Percentiles rank a stretch among this genome's conserved stretches.
phyloP scores from a whole-genome alignment of 2,888 invertebrate genomes.

The Seira sanloemensis region DNA sequence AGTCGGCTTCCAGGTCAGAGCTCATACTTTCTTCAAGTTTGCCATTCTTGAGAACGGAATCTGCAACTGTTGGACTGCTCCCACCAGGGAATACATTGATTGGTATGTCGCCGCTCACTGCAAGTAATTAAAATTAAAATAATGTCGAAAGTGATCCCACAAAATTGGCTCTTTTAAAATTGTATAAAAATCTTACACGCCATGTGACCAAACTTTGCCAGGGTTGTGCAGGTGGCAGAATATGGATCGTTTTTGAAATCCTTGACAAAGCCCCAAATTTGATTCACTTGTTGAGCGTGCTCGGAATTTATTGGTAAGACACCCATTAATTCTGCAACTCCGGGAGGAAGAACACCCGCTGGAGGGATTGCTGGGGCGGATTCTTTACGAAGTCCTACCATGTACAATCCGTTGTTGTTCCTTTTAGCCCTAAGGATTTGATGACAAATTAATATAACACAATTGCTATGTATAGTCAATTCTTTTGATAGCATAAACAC shows the following conservation, averaged over 20 bases:
- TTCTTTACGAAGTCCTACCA: conserved; percentile 79
- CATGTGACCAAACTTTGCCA: conserved; percentile 70
- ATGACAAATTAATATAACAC: conserved; percentile 77
- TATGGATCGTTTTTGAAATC: conserved; percentile 72
- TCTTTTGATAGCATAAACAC: too few relatives aligned
- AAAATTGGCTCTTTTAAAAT: too few relatives aligned
- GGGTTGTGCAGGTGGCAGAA: conserved; percentile 64
- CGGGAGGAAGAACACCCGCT: conserved; percentile 46
- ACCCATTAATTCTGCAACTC: conserved; percentile 62
- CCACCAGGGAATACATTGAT: conserved; percentile 73
- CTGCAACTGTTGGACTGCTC: conserved; percentile 35
- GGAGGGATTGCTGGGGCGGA: conserved; percentile 18
- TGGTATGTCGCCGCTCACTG: conserved; percentile 66
- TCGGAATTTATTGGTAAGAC: conserved; percentile 58
- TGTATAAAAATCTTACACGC: conserved; percentile 68
- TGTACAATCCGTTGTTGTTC: conserved; percentile 82
- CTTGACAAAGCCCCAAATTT: conserved; percentile 66
- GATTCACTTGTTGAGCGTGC: conserved; percentile 64
- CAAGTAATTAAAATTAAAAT: conserved; percentile 11
- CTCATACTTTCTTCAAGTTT: conserved; percentile 35
- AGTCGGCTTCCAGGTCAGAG: conserved; percentile 74
- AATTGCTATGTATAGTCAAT: too few relatives aligned
- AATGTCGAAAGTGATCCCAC: too few relatives aligned
- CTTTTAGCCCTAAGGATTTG: conserved; percentile 80
- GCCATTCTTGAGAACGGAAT: conserved; percentile 48